Evolutionary conservation across 2,797 vertebrate genomes (phyloP), one percentile per base, ranked within the genome.

Genomic region (Chloroceryle amazona): DNA sequence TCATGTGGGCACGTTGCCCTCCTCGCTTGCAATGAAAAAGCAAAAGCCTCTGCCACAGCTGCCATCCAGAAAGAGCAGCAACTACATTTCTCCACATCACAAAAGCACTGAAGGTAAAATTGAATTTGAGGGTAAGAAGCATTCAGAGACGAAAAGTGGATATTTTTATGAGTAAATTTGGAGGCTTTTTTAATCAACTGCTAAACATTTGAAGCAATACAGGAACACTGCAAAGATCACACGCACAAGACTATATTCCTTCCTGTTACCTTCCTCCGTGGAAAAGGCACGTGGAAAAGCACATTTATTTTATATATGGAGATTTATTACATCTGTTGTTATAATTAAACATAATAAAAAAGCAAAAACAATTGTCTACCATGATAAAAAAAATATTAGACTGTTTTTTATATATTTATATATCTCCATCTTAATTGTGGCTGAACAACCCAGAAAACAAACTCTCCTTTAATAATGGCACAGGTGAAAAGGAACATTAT

Each of bases 321-420:
- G 68, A 93, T 81, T 68, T 70, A 92, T 51, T 81, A 70, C 17
- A 68, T 51, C 35, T 78, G 66, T 22, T 81, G 66, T 22, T 81
- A 41, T 62, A 84, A 96, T 90, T 86, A 76, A 90, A 92, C 25
- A 28, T 49, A 49, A 49, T 51, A 51, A 75, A 86, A 86, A 93
- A 68, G 21, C 14, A 75, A 86, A 90, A 67, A 0, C 10, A 93
- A 86, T 21, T 13, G 12, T 39, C 39, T 89, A 79, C 49, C n/a
- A 31, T 11, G 3, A 31, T 29, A 60, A 67, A n/a, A 68, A 68
- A 85, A 65, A 26, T 37, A 81, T 29, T 90, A 62, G 57, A 70
- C 68, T 62, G 25, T 51, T 62, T 65, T 71, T 68, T 19, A 68
- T 28, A 90, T 65, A 46, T 46, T 5, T 46, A 46, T 46, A 3